Evolutionary conservation across 2,113 vertebrate genomes (phyloP).

Genomic region (Phaethornis superciliosus): DNA sequence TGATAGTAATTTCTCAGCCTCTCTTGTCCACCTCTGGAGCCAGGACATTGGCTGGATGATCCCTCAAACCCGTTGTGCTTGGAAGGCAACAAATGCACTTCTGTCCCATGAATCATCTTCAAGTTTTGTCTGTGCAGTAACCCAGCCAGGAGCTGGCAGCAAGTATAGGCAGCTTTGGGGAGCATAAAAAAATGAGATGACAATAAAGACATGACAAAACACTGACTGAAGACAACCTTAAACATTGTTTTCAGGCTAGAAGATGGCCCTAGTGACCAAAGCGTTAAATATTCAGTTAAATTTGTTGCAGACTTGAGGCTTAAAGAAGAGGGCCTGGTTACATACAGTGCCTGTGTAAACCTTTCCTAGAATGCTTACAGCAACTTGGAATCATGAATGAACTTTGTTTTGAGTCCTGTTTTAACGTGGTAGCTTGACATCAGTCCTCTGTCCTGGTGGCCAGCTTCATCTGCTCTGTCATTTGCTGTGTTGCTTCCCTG

Average conservation of each 20-base stretch:
- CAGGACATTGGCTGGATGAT: background rate
- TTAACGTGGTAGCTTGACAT: background rate
- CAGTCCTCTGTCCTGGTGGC: background rate
- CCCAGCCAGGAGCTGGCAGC: background rate
- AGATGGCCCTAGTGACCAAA: background rate
- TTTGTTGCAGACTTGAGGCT: background rate
- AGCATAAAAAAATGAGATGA: background rate
- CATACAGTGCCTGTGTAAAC: background rate
- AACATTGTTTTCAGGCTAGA: background rate
- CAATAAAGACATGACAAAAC: background rate
- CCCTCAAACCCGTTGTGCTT: rapidly evolving
- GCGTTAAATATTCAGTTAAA: background rate
- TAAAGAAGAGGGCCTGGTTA: background rate
- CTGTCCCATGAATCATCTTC: background rate
- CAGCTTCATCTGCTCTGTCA: rapidly evolving
- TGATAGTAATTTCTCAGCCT: background rate
- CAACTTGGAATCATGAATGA: background rate
- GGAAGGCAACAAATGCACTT: background rate
- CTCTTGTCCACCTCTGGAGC: background rate
- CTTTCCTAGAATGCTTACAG: background rate
- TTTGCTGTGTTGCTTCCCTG: background rate
- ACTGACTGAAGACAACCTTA: background rate
- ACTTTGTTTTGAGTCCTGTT: background rate
- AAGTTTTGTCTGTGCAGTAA: background rate
- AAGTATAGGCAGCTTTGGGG: background rate